Percentiles rank a stretch among this genome's conserved stretches.
Conservation (phyloP, 2,797 vertebrate genomes). For the Orestias chungarensis region DNA sequence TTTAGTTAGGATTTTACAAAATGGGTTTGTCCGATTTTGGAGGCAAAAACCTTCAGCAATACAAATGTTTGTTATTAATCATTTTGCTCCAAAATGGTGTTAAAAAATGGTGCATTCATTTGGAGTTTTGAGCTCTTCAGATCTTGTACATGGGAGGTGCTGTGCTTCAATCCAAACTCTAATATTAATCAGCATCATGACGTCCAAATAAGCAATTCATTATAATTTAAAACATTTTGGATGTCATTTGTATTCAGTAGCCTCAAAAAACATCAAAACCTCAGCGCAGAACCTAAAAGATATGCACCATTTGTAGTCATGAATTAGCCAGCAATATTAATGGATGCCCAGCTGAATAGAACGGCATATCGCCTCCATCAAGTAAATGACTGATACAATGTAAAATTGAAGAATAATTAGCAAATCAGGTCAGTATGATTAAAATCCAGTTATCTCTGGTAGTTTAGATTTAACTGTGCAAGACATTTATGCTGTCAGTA, state of each 20-base stretch:
- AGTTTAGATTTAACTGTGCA: conserved; percentile 1
- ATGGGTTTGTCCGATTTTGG: too few species aligned
- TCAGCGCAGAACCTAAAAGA: conserved; percentile 2
- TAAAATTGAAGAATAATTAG: neutral
- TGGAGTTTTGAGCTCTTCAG: neutral
- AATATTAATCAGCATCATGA: conserved; percentile 1
- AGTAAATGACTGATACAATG: neutral
- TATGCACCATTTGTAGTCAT: neutral
- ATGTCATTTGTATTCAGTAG: conserved; percentile 9
- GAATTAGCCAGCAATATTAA: neutral
- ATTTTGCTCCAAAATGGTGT: neutral
- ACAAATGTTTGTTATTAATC: too few species aligned
- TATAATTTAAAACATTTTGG: conserved; percentile 13
- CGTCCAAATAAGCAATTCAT: neutral
- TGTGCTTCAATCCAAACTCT: neutral
- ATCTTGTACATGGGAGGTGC: neutral
- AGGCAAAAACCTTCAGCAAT: too few species aligned
- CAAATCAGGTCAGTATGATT: neutral
- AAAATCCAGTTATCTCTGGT: neutral
- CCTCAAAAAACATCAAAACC: conserved; percentile 4
- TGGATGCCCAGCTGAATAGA: neutral
- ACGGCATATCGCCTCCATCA: neutral
- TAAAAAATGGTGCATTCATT: neutral
- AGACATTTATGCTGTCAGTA: neutral
- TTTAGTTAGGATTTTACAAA: too few species aligned